phyloP scores from a whole-genome alignment of 2,888 invertebrate genomes.

The Agriopis leucophaearia region DNA sequence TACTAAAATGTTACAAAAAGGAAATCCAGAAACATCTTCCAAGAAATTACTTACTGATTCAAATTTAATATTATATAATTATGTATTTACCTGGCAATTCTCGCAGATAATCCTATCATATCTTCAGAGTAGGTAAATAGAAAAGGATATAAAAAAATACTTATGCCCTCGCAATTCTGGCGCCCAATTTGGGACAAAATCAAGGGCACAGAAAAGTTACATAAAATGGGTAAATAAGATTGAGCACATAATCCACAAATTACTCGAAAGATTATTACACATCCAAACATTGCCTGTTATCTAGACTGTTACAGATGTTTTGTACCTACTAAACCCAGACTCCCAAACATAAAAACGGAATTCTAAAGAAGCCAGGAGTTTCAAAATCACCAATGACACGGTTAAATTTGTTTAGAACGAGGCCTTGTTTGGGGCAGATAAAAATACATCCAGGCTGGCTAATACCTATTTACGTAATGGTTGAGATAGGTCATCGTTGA shows the following conservation, averaged over 20 bases:
- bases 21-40: neutral
- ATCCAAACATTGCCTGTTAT: constrained; percentile 3
- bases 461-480: constrained; percentile 47
- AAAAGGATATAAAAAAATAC: neutral
- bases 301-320: constrained; percentile 2
- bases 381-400: neutral
- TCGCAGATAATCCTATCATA: neutral
- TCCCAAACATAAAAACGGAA: constrained; percentile 8
- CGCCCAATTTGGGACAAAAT: constrained; percentile 15
- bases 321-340: neutral
- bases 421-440: constrained; percentile 40
- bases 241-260: neutral
- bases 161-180: neutral
- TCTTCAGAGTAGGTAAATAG: too few relatives aligned
- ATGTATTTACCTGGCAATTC: neutral
- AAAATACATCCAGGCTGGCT: constrained; percentile 43
- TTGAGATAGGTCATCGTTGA: constrained; percentile 51
- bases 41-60: neutral
- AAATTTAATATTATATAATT: neutral
- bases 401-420: constrained; percentile 21
- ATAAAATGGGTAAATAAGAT: neutral
- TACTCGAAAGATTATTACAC: neutral
- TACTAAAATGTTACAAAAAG: neutral
- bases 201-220: neutral
- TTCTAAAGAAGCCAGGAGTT: neutral